Evolutionary conservation across 2,797 vertebrate species (phyloP).

Genomic region (Gymnoscopelus microlampas): DNA sequence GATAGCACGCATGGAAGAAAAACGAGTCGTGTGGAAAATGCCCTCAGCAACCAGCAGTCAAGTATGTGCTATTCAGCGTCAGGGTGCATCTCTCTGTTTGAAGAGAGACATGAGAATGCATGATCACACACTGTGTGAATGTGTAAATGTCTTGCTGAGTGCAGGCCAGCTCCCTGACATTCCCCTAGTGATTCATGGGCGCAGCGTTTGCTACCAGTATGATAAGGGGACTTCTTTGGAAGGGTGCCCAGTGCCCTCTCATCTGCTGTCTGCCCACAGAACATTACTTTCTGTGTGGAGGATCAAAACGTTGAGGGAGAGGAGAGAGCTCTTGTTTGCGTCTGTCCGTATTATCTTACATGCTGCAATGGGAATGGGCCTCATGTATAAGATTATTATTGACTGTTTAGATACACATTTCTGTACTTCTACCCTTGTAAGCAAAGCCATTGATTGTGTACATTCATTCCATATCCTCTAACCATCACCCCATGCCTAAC

Average conservation of each 20-base stretch:
- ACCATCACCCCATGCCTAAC: no score
- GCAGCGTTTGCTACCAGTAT: conserved; percentile 43
- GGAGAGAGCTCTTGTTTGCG: background rate
- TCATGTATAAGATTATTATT: no score
- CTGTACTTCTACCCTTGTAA: no score
- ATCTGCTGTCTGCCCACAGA: conserved; percentile 9
- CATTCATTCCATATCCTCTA: no score
- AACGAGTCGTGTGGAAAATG: no score
- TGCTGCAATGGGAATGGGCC: no score
- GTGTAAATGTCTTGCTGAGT: conserved; percentile 31
- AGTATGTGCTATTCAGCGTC: no score
- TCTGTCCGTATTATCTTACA: background rate
- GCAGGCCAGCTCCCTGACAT: conserved; percentile 55
- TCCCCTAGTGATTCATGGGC: conserved; percentile 42
- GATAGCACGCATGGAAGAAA: no score
- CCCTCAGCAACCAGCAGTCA: no score
- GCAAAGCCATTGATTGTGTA: no score
- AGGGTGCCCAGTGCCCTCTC: background rate
- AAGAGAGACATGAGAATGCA: conserved; percentile 19
- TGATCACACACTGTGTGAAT: background rate
- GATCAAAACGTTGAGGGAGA: background rate
- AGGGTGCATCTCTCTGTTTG: background rate
- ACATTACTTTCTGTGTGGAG: background rate
- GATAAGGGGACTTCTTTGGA: conserved; percentile 20
- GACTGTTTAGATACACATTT: no score